Conservation (phyloP, 2,113 vertebrate species). For the Chloebia gouldiae region DNA sequence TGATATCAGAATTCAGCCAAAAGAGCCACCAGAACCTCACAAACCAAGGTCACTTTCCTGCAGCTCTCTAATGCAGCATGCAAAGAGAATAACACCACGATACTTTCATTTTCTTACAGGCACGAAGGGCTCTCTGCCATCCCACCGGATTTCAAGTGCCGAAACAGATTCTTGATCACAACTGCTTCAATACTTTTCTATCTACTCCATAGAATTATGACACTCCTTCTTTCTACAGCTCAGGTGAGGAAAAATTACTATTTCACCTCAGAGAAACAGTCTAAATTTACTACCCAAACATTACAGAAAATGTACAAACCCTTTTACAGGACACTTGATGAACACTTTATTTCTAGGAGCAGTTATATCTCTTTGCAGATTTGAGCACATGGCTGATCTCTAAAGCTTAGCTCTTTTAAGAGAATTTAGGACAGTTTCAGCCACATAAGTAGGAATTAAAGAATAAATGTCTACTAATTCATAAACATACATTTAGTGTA, state of each 20-base stretch:
- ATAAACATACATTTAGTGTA: background rate
- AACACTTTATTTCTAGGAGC: background rate
- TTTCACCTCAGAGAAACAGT: background rate
- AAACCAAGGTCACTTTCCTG: constrained; percentile 20
- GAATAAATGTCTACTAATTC: background rate
- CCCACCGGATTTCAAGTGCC: background rate
- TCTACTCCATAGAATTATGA: background rate
- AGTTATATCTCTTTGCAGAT: background rate
- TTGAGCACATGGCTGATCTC: background rate
- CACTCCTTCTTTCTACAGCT: background rate
- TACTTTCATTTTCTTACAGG: background rate
- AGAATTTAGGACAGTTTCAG: background rate
- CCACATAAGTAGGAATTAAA: background rate
- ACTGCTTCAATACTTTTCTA: background rate
- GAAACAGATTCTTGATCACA: background rate
- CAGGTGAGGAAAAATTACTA: background rate
- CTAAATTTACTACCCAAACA: background rate
- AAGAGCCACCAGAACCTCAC: background rate
- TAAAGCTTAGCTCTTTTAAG: background rate
- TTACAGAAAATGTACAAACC: background rate
- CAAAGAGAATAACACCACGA: background rate
- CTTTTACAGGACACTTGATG: background rate
- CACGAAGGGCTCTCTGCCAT: background rate
- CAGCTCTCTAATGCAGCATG: background rate
- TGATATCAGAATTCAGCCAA: background rate